A percentile compares a stretch with the other conserved stretches of the same genome.
Evolutionary conservation across 2,797 vertebrate genomes (phyloP).

Genomic region (Spinus pinus): DNA sequence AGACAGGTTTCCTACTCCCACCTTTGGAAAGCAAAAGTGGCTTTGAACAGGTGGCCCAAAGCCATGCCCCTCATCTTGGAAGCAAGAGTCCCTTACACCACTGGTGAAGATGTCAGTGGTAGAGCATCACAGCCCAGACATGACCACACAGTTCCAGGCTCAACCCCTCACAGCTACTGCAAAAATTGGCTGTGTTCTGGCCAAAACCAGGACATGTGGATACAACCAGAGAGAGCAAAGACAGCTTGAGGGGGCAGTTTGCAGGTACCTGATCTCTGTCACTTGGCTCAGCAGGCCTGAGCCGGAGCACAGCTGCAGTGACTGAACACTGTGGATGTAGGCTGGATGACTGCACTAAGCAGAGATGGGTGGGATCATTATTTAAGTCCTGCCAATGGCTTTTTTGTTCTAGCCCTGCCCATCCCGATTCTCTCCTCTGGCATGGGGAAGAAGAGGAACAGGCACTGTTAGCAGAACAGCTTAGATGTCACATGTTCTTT

Average conservation of each 20-base stretch:
- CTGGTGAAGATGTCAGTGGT: not conserved
- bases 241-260: not conserved
- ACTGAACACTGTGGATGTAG: not conserved
- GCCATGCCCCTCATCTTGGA: not conserved
- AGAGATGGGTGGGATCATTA: fast-evolving
- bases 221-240: not conserved
- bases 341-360: not conserved
- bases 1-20: not conserved
- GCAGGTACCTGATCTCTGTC: not conserved
- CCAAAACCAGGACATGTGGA: fast-evolving
- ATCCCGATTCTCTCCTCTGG: not conserved
- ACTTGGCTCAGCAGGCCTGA: not conserved
- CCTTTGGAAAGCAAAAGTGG: not conserved
- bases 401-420: not conserved
- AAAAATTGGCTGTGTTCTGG: not conserved
- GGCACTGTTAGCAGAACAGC: not conserved
- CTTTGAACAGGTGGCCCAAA: not conserved
- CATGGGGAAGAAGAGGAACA: not conserved
- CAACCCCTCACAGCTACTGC: not conserved
- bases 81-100: not conserved
- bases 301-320: not conserved
- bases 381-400: not conserved
- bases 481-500: not conserved
- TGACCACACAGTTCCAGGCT: fast-evolving
- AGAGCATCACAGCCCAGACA: not conserved